These are phyloP conservation scores for Teleogryllus occipitalis DNA, from an alignment of 1,140 invertebrate genomes.

Conservation along the genomic window DNA sequence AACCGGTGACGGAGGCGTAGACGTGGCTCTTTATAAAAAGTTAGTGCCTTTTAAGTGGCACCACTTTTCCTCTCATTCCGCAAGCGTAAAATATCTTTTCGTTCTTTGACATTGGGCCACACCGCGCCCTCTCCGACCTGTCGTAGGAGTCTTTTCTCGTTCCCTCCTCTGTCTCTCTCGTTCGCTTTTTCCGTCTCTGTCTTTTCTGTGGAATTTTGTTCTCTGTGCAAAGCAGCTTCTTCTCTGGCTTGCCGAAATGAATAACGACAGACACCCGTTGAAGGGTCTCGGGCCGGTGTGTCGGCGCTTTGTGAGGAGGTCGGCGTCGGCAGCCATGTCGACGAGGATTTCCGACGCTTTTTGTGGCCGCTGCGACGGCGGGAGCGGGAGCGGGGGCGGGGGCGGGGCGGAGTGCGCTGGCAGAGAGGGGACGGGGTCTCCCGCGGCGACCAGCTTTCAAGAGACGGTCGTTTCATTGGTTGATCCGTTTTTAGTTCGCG, in stretches of 20 bases:
- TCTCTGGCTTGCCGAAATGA: background rate
- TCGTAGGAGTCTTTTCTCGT: background rate
- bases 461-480: background rate
- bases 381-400: too few species aligned
- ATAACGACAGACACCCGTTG: background rate
- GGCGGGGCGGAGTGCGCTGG: too few species aligned
- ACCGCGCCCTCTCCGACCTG: too few species aligned
- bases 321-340: background rate
- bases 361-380: background rate
- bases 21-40: background rate
- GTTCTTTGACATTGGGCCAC: background rate
- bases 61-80: background rate
- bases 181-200: background rate
- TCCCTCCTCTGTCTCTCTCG: background rate
- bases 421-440: too few species aligned
- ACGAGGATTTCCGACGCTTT: background rate
- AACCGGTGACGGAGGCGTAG: too few species aligned
- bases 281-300: background rate
- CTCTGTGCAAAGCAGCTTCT: background rate
- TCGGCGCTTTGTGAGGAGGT: background rate
- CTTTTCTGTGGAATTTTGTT: background rate
- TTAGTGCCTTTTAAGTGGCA: background rate
- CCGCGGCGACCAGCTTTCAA: background rate
- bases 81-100: background rate
- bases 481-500: background rate